These are phyloP conservation scores for Equus przewalskii DNA, from an alignment of 2,113 vertebrate genomes.

Conservation along the genomic window DNA sequence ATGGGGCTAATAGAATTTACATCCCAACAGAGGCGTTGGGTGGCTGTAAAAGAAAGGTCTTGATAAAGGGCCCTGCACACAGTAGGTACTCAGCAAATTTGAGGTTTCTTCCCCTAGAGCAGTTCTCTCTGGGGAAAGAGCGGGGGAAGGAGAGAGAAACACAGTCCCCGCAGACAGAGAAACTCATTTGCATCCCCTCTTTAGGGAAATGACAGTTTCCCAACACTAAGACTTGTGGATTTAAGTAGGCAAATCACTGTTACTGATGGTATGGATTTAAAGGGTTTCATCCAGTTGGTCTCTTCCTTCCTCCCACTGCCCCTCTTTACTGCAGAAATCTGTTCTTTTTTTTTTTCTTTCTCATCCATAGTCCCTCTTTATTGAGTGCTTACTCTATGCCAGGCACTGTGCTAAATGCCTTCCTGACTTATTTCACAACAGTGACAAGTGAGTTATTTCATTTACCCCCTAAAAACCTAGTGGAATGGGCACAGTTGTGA, in stretches of 20 bases:
- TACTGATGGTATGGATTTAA: background rate
- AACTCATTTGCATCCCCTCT: conserved; percentile 49
- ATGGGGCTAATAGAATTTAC: background rate
- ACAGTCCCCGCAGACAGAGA: background rate
- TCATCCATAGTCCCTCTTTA: background rate
- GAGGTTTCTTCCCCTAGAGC: background rate
- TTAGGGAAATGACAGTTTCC: conserved; percentile 36
- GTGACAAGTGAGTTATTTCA: background rate
- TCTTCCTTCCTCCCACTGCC: background rate
- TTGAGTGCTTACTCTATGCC: background rate
- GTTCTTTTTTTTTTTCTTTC: background rate
- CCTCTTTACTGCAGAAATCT: background rate
- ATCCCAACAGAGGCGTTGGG: background rate
- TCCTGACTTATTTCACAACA: background rate
- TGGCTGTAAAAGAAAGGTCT: background rate
- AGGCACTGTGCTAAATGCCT: background rate
- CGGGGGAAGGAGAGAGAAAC: background rate
- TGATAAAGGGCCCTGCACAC: background rate
- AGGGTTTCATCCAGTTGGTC: background rate
- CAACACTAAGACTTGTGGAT: background rate
- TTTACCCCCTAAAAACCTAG: background rate
- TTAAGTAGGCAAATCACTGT: conserved; percentile 47
- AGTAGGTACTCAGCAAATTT: background rate
- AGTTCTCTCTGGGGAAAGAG: background rate
- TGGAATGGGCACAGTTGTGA: background rate